Conservation (phyloP, 2,888 invertebrate genomes). For the Campopleginae sp. region DNA sequence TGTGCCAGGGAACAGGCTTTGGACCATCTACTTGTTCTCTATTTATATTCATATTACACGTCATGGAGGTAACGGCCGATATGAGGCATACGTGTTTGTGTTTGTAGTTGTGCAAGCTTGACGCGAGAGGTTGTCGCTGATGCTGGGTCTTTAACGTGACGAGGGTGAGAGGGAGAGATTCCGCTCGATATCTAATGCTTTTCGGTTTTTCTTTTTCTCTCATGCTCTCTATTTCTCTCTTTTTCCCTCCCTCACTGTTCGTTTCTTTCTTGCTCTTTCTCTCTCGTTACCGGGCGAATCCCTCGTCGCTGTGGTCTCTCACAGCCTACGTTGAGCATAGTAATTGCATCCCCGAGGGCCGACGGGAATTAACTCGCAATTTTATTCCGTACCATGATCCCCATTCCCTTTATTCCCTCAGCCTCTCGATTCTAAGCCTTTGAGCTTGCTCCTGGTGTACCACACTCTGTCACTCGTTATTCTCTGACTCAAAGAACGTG, state of each 20-base stretch:
- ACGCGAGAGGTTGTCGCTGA: slow-evolving; percentile 29
- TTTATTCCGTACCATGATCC: slow-evolving; percentile 55
- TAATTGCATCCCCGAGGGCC: slow-evolving; percentile 63
- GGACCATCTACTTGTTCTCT: background rate
- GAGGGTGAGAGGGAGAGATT: slow-evolving; percentile 1
- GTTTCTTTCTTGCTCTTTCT: slow-evolving; percentile 5
- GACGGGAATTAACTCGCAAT: slow-evolving; percentile 55
- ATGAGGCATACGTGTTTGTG: background rate
- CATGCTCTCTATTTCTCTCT: background rate
- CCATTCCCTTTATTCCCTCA: background rate
- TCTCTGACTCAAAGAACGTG: slow-evolving; percentile 28
- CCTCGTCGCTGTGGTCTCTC: slow-evolving; percentile 41
- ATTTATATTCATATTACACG: background rate
- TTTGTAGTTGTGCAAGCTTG: background rate
- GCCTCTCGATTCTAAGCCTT: slow-evolving; percentile 9
- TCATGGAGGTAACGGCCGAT: background rate
- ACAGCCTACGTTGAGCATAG: slow-evolving; percentile 43
- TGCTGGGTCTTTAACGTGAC: slow-evolving; percentile 26
- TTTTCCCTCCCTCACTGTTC: background rate
- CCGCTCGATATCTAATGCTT: slow-evolving; percentile 50
- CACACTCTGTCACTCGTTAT: slow-evolving; percentile 37
- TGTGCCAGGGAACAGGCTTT: slow-evolving; percentile 16
- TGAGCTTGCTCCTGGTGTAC: slow-evolving; percentile 37
- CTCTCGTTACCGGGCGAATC: slow-evolving; percentile 27
- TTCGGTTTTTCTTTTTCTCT: background rate